These are phyloP conservation scores for Hydrozoanthus gracilis DNA, from an alignment of 92 coral and sea anemone genomes.

Conservation along the genomic window DNA sequence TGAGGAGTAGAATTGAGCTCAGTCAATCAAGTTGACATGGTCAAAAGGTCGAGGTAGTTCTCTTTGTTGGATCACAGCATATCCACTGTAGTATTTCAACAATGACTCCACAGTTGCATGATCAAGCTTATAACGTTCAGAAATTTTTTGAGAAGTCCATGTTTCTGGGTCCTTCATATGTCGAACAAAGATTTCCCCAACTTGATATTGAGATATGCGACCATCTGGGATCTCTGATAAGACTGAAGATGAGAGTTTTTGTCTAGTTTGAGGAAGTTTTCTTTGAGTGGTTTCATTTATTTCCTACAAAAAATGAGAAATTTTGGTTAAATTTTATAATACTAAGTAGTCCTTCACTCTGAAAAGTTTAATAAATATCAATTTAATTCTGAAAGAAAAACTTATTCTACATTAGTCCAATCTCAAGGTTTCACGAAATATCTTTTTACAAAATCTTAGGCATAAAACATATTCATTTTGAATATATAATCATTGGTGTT, in stretches of 20 bases:
- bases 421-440: too few species aligned
- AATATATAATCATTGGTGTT: too few species aligned
- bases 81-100: constrained; percentile 83
- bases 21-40: constrained; percentile 51
- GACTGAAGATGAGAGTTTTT: constrained; percentile 10
- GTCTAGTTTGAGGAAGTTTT: constrained; percentile 61
- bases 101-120: constrained; percentile 66
- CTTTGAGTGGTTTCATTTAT: constrained; percentile 14
- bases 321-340: too few species aligned
- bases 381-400: neutral
- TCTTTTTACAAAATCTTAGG: too few species aligned
- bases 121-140: constrained; percentile 79
- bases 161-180: constrained; percentile 70
- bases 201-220: constrained; percentile 63
- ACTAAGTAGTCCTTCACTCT: neutral
- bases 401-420: neutral
- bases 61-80: constrained; percentile 71
- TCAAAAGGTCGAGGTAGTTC: constrained; percentile 75
- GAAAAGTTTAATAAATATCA: too few species aligned
- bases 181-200: constrained; percentile 77
- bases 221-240: constrained; percentile 58
- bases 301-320: neutral
- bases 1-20: neutral
- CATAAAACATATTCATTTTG: too few species aligned
- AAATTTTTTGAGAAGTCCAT: constrained; percentile 82